Conservation (phyloP, 2,888 invertebrate species). For the Hypolimnas misippus region DNA sequence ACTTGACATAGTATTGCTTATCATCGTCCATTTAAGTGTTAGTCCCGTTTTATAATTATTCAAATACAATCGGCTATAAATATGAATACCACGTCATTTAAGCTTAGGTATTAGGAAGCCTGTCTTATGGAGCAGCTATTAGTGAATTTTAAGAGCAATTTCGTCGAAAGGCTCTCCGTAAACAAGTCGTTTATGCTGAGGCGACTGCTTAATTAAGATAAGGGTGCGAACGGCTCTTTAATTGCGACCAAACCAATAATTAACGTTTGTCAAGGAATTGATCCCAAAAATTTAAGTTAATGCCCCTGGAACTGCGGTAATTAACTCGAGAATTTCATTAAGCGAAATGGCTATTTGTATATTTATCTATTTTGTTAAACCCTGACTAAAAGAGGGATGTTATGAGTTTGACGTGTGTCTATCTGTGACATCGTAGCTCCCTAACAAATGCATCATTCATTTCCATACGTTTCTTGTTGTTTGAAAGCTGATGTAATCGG, state of each 20-base stretch:
- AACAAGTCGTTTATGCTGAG: slow-evolving; percentile 19
- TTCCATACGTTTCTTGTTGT: too few relatives aligned
- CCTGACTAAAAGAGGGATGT: too few relatives aligned
- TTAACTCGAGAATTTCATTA: slow-evolving; percentile 24
- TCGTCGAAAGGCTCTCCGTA: slow-evolving; percentile 13
- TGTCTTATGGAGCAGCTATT: not conserved
- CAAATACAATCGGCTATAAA: too few relatives aligned
- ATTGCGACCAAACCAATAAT: slow-evolving; percentile 30
- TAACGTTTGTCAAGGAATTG: slow-evolving; percentile 27
- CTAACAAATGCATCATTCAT: too few relatives aligned
- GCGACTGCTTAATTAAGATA: slow-evolving; percentile 33
- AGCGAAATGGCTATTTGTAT: slow-evolving; percentile 11
- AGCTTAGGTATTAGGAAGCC: too few relatives aligned
- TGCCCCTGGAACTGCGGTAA: slow-evolving; percentile 12
- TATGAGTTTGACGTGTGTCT: too few relatives aligned
- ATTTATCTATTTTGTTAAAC: not conserved
- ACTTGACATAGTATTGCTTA: too few relatives aligned
- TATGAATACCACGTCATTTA: too few relatives aligned
- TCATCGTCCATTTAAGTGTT: too few relatives aligned
- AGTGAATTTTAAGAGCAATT: slow-evolving; percentile 24
- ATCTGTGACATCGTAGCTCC: too few relatives aligned
- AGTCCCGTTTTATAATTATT: too few relatives aligned
- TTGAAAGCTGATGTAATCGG: too few relatives aligned
- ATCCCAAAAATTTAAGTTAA: slow-evolving; percentile 26
- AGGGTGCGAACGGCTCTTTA: slow-evolving; percentile 23